A percentile compares a stretch with the other conserved stretches of the same genome.
Evolutionary conservation across 2,797 vertebrate species (phyloP).

Genomic region (Pitangus sulphuratus): DNA sequence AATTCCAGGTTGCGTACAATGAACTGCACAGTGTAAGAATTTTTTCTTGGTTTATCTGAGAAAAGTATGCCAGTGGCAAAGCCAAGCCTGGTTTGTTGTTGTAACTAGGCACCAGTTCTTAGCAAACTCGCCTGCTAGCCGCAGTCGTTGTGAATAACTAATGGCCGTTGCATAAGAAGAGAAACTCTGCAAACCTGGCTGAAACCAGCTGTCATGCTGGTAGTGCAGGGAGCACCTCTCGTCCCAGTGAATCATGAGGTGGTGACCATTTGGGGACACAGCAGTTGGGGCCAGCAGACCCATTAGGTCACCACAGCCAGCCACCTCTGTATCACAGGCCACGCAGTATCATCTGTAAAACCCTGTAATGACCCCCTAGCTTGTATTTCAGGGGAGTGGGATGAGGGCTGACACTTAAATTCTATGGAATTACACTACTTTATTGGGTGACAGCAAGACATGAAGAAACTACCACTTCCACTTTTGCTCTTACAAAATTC

Average conservation of each 20-base stretch:
- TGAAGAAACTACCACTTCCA: neutral
- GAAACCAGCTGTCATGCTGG: neutral
- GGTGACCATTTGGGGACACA: neutral
- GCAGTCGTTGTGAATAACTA: neutral
- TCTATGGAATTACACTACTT: neutral
- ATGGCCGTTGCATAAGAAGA: slow-evolving; percentile 17
- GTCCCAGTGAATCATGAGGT: neutral
- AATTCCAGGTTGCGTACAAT: neutral
- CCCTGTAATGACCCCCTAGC: neutral
- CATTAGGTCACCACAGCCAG: neutral
- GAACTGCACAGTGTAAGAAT: neutral
- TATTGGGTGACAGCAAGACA: neutral
- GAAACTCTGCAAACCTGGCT: neutral
- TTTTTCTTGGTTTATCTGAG: slow-evolving; percentile 7
- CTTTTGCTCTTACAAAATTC: neutral
- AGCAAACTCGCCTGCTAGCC: neutral
- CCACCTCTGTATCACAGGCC: neutral
- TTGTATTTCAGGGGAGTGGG: neutral
- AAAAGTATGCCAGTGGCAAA: slow-evolving; percentile 3
- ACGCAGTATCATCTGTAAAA: fast-evolving
- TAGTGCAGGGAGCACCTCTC: neutral
- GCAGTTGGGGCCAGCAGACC: neutral
- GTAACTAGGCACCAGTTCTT: neutral
- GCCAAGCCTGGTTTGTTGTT: neutral
- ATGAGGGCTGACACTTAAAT: neutral